phyloP scores from a whole-genome alignment of 1,140 invertebrate species.

The Pollicipes pollicipes region DNA sequence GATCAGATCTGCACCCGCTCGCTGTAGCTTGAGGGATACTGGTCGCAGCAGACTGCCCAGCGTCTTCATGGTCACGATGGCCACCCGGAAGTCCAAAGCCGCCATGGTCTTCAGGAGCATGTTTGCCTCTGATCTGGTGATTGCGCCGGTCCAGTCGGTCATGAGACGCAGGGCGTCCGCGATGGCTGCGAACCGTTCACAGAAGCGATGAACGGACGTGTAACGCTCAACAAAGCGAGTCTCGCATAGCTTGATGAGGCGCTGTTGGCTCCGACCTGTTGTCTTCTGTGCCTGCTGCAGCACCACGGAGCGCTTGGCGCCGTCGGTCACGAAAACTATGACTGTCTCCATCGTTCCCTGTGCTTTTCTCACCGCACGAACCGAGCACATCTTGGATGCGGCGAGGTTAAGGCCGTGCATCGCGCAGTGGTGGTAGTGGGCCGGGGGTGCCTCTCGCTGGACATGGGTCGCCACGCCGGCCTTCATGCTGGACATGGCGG shows the following conservation, averaged over 20 bases:
- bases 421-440: constrained; percentile 8
- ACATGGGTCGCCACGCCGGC: constrained; percentile 5
- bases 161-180: neutral
- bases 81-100: neutral
- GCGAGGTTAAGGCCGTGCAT: constrained; percentile 9
- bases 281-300: neutral
- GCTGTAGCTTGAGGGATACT: neutral
- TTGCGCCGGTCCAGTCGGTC: neutral
- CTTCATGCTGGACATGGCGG: constrained; percentile 3
- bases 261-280: neutral
- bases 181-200: neutral
- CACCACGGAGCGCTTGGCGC: neutral
- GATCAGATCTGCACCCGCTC: neutral
- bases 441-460: neutral
- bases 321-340: neutral
- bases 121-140: neutral
- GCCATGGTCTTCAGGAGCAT: neutral
- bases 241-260: neutral
- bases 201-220: neutral
- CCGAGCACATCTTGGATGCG: neutral
- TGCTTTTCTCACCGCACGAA: neutral
- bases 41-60: neutral
- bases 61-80: neutral
- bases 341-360: neutral
- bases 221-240: neutral